Evolutionary conservation across 2,797 vertebrate genomes (phyloP), one percentile per base, ranked within the genome.

Genomic region (Anomalospiza imberbis): DNA sequence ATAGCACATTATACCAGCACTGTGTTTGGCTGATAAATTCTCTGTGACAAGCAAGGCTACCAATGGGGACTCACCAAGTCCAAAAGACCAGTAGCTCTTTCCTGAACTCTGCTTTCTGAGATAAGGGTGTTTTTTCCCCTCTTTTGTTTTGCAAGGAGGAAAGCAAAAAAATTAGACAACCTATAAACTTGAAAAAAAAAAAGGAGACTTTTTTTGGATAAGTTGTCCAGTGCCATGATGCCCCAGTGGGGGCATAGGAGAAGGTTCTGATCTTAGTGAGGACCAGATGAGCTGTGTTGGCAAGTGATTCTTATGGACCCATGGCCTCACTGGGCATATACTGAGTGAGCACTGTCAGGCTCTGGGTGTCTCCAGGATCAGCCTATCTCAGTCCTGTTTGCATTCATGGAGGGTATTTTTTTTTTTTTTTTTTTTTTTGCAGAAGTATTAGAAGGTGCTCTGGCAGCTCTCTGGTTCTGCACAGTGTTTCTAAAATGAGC

Each of bases 11-110:
- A 98, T 98, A 98, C 98, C 97, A 97, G 97, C 97, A 85, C 97
- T 91, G 90, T 96, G 98, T 97, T 97, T 96, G 97, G 92, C 97
- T 99, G 98, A 99, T 98, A 97, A 98, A 98, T 98, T 98, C 96
- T 97, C 96, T 22, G 62, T 97, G 96, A 96, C 97, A 97, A 96
- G 92, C 2, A 2, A 92, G 94, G 91, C 97, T 96, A 96, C 95
- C 95, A 96, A 94, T 83, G 65, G 85, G 93, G 88, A 80, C 91
- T 88, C 62, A 17, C 45, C 1, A 54, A 94, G 96, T 97, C 97
- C 96, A 97, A 97, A 96, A 97, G 96, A 97, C 95, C 97, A 95
- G 92, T 96, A 96, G 96, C 96, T 95, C 94, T 97, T 96, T 94
- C 97, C 96, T 97, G 97, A 97, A 95, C 96, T 95, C 94, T 96